phyloP scores from a whole-genome alignment of 2,113 vertebrate genomes.

The Chlorocebus sabaeus region DNA sequence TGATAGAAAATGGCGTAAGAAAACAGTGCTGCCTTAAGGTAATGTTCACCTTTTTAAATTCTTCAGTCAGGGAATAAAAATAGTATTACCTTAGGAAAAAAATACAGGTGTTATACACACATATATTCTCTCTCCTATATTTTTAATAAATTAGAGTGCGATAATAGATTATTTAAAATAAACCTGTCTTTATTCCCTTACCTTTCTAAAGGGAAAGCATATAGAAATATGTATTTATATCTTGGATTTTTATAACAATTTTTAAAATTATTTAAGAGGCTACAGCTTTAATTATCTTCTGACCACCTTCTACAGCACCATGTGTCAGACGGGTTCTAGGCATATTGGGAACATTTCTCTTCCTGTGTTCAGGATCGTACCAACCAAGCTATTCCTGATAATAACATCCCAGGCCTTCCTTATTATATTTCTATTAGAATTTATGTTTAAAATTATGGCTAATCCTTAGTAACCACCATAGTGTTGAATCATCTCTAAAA shows the following conservation, averaged over 20 bases:
- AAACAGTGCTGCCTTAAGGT: conserved; percentile 62
- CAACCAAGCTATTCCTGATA: neutral
- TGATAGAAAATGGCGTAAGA: conserved; percentile 57
- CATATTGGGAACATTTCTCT: neutral
- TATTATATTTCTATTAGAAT: neutral
- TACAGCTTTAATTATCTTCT: neutral
- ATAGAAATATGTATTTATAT: neutral
- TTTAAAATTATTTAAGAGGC: neutral
- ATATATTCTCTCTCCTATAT: neutral
- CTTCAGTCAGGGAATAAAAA: conserved; percentile 51
- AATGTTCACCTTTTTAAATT: conserved; percentile 70
- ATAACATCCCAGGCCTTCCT: neutral
- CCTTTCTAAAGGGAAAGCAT: neutral
- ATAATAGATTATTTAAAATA: neutral
- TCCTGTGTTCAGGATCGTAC: neutral
- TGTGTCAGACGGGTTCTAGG: neutral
- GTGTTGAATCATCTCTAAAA: neutral
- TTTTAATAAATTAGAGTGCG: neutral
- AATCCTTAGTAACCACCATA: neutral
- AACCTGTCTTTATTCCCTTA: neutral
- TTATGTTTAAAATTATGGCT: neutral
- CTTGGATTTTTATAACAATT: neutral
- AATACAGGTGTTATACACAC: neutral
- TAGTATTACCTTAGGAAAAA: neutral
- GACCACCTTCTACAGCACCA: neutral